Evolutionary conservation across 1,140 invertebrate species (phyloP).

Genomic region (Pogonognathellus flavescens): DNA sequence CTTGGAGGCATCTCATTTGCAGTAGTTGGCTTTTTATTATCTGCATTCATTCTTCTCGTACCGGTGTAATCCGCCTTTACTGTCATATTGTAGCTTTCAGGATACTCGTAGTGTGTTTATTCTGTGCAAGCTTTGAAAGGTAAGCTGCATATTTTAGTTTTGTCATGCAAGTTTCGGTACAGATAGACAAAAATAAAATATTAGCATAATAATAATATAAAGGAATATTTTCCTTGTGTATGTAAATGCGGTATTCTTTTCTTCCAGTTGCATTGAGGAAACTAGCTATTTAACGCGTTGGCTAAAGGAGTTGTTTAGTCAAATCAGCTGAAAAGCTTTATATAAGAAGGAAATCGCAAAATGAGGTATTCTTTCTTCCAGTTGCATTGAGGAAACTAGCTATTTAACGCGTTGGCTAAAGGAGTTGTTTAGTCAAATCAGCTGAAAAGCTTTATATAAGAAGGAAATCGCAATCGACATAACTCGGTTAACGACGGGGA

Average conservation of each 20-base stretch:
- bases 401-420: background rate
- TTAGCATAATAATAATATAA: background rate
- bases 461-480: background rate
- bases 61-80: background rate
- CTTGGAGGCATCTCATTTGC: background rate
- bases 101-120: background rate
- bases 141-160: too few species aligned
- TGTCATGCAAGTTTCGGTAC: background rate
- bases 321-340: constrained; percentile 42
- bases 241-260: background rate
- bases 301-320: background rate
- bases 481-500: constrained; percentile 55
- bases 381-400: background rate
- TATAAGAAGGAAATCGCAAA: background rate
- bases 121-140: background rate
- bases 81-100: background rate
- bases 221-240: background rate
- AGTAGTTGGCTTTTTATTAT: background rate
- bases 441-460: constrained; percentile 29
- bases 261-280: background rate
- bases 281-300: background rate
- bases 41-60: background rate
- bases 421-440: constrained; percentile 21
- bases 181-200: background rate
- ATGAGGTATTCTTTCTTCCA: too few species aligned